These are phyloP conservation scores for Venustoraphidia nigricollis DNA, from an alignment of 2,888 invertebrate genomes.

Conservation along the genomic window DNA sequence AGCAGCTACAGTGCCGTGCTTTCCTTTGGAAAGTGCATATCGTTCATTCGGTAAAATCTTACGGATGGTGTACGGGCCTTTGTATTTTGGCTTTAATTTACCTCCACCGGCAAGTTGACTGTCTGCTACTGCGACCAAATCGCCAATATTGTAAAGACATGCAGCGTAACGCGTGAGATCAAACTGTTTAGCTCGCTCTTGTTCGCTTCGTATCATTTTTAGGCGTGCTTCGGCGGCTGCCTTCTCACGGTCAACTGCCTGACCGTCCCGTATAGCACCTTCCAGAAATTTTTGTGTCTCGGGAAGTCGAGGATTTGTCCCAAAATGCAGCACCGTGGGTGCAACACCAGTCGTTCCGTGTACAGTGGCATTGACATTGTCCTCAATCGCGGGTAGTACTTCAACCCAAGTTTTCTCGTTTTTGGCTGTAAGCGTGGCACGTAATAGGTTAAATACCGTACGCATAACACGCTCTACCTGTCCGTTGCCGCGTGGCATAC, in stretches of 20 bases:
- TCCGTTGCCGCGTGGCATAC: constrained; percentile 11
- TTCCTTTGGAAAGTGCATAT: constrained; percentile 10
- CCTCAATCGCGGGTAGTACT: constrained; percentile 7
- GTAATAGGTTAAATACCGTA: constrained; percentile 6
- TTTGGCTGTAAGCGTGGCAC: constrained; percentile 2
- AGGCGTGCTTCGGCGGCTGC: constrained; percentile 7
- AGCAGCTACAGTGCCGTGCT: constrained; percentile 11
- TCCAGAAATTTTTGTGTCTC: constrained; percentile 10
- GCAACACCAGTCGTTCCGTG: constrained; percentile 5
- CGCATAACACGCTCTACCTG: constrained; percentile 10
- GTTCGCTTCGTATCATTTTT: not conserved
- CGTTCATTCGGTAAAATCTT: constrained; percentile 11
- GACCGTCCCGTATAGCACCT: constrained; percentile 6
- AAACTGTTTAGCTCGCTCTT: not conserved
- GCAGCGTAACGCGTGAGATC: too few relatives aligned
- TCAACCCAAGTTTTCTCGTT: constrained; percentile 3
- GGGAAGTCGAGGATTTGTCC: constrained; percentile 10
- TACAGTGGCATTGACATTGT: constrained; percentile 9
- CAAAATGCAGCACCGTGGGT: constrained; percentile 8
- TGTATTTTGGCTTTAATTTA: constrained; percentile 8
- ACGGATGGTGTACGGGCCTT: constrained; percentile 10
- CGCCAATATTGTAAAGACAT: constrained; percentile 1
- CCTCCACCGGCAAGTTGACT: constrained; percentile 5
- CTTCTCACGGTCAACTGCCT: not conserved
- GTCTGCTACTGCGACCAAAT: constrained; percentile 4